Base-by-base conservation (phyloP, 2,888 invertebrate species). In the Melieria picta region DNA sequence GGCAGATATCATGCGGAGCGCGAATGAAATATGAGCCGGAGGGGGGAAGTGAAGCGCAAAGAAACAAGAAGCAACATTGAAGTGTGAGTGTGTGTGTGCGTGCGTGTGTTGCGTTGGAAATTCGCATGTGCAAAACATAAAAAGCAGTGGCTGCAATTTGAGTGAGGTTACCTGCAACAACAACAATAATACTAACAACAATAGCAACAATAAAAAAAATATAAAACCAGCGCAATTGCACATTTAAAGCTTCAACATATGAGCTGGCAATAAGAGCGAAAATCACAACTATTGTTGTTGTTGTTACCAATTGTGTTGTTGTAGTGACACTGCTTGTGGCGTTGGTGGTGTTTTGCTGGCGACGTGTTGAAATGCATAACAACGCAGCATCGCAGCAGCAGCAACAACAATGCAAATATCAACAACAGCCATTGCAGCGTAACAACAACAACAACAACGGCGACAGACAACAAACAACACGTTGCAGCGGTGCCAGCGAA, bases 401-500 rank as follows among this genome's bases (percentile, higher is more conserved):
- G 30, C 30, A 57, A 65, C 43, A 52, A 16, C 60, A 60, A 5
- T 47, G 11, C 11, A 7, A 11, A n/a, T 48, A n/a, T 30, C 57
- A 57, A 66, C 45, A 66, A 60, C 11, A 50, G 60, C 67, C 60
- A 47, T 43, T 13, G 16, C 52, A 46, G 45, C 52, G 60, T 58
- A 61, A 52, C 60, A 67, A 60, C 60, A 67, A 30, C 30, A 30
- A 30, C 30, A 30, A 30, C 1, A 30, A 30, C 30, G 30, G 30
- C 30, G 3, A 30, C 30, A 30, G 30, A 30, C 30, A 30, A 30
- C 30, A 30, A 30, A 30, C 30, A 30, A 30, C 30, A 30, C 30
- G 3, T 30, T 30, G 30, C 30, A 30, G 30, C 30, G 2, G 30
- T 30, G 30, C 30, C 1, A 30, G 30, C 30, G 30, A 30, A 30